Evolutionary conservation across 2,797 vertebrate genomes (phyloP), one percentile per base, ranked within the genome.

Genomic region (Pyrocephalus nanus): DNA sequence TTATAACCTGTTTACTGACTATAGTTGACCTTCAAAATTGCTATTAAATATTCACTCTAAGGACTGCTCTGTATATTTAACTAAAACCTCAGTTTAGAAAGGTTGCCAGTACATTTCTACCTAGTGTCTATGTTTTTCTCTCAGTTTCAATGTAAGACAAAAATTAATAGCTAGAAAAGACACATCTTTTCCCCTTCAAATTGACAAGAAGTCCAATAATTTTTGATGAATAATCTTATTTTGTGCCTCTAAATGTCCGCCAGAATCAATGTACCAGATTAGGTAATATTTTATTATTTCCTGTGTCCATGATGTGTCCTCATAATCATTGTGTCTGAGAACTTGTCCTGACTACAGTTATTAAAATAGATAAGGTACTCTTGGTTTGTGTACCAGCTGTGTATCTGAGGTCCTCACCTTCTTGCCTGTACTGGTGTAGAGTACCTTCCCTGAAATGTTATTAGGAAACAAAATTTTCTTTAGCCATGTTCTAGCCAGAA

Each of bases 1-100:
- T 91, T 93, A 92, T 95, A 96, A 93, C 86, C 57, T 76, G 71
- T 95, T 96, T 95, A 92, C 96, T 92, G 86, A 96, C 79, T 90
- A 29, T 51, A 84, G 40, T 79, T 96, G 91, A 93, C 95, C 95
- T 96, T 97, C 94, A 97, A 50, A 91, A 69, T 50, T 86, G 45
- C 78, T 94, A 95, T 93, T 94, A 91, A 92, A 89, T 86, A 91
- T 82, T 94, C 92, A 77, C 93, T 91, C 93, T 67, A 42, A 91
- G 93, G 95, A 83, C 60, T 77, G 22, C 38, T 94, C 32, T 92
- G 92, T 87, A 23, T 91, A 61, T 93, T 96, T 96, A 94, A 74
- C 74, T 74, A 74, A 92, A 95, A 54, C 12, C 29, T 85, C 75
- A 20, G 34, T 77, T 95, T 90, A 81, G 64, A 88, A 93, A 81